Evolutionary conservation across 1,140 invertebrate species (phyloP).

Genomic region (Meloidogyne chitwoodi): DNA sequence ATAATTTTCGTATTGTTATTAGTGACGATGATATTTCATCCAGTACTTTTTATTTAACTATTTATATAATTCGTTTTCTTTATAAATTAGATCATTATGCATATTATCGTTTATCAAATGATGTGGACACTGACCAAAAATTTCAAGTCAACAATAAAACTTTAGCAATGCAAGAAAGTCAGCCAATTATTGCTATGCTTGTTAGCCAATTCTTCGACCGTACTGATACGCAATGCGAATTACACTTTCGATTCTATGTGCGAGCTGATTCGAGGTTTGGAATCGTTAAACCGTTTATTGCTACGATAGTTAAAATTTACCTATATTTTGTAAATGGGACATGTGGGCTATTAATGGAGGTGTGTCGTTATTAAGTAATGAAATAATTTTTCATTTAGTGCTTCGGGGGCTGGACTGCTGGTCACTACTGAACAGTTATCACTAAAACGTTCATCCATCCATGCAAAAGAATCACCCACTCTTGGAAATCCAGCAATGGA

Average conservation of each 20-base stretch:
- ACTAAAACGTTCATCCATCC: background rate
- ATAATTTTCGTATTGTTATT: background rate
- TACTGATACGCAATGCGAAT: conserved; percentile 32
- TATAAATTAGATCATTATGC: background rate
- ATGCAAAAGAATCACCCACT: background rate
- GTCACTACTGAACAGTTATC: conserved; percentile 43
- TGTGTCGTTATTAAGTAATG: background rate
- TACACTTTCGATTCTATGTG: background rate
- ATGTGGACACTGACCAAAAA: conserved; percentile 43
- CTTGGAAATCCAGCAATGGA: conserved; percentile 8
- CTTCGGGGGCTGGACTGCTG: conserved; percentile 37
- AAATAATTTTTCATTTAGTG: conserved; percentile 43
- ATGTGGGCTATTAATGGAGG: too few species aligned
- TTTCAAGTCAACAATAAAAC: background rate
- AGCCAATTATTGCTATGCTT: conserved; percentile 34
- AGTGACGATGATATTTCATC: background rate
- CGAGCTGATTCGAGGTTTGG: background rate
- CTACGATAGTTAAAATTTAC: too few species aligned
- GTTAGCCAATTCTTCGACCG: conserved; percentile 45
- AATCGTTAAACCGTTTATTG: too few species aligned
- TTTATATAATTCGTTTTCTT: background rate
- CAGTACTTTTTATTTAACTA: background rate
- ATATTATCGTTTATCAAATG: background rate
- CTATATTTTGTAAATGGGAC: too few species aligned
- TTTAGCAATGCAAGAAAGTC: background rate